phyloP scores from a whole-genome alignment of 1,140 invertebrate species.

The Trichonephila clavata region DNA sequence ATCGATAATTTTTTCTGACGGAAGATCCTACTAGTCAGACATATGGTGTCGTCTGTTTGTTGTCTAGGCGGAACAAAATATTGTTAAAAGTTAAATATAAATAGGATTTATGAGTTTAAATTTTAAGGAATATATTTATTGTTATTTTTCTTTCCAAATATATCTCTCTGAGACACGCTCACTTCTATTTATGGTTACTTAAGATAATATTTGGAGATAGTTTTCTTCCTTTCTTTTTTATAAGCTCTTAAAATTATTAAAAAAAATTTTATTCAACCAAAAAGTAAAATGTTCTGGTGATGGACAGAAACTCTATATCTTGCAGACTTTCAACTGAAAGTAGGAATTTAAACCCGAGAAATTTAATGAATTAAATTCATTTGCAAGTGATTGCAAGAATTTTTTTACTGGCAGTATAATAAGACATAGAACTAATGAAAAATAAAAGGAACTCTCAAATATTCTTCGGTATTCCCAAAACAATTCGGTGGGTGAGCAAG shows the following conservation, averaged over 20 bases:
- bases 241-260: background rate
- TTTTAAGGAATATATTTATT: background rate
- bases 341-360: too few species aligned
- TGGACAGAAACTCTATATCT: too few species aligned
- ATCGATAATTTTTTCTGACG: constrained; percentile 26
- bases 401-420: too few species aligned
- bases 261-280: background rate
- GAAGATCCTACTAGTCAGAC: background rate
- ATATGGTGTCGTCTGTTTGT: background rate
- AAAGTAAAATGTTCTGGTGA: background rate
- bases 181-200: background rate
- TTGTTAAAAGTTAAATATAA: background rate
- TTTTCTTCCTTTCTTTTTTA: background rate
- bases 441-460: background rate
- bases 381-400: too few species aligned
- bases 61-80: background rate
- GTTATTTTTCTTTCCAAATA: background rate
- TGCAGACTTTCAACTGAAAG: too few species aligned
- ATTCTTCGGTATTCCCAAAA: background rate
- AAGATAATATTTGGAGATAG: background rate
- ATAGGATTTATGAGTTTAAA: background rate
- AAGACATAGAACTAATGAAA: background rate
- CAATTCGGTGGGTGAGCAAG: background rate
- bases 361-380: too few species aligned
- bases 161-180: too few species aligned